Evolutionary conservation across 2,797 vertebrate genomes (phyloP).

Genomic region (Peromyscus melanophrys): DNA sequence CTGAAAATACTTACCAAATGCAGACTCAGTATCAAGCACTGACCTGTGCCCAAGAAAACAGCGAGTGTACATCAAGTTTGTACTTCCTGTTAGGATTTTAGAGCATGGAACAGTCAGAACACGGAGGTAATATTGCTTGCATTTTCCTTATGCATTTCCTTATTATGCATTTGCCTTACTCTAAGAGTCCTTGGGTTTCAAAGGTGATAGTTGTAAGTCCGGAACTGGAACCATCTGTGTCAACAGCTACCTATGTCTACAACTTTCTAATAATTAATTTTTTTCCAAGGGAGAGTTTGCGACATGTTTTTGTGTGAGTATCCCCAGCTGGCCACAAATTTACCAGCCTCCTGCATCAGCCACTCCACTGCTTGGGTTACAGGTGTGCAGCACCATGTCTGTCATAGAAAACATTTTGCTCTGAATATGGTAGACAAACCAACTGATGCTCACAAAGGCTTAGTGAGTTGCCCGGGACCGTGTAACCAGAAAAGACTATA

Average conservation of each 20-base stretch:
- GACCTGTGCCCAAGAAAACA: background rate
- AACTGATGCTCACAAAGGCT: background rate
- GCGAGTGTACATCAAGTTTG: background rate
- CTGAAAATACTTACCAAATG: background rate
- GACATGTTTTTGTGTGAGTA: background rate
- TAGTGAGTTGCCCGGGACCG: background rate
- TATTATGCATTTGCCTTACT: background rate
- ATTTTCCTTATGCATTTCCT: background rate
- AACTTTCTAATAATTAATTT: background rate
- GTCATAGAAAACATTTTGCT: background rate
- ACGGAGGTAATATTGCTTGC: background rate
- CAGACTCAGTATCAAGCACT: background rate
- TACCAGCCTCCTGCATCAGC: background rate
- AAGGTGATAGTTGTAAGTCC: background rate
- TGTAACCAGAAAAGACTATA: background rate
- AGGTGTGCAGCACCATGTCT: background rate
- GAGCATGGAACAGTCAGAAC: background rate
- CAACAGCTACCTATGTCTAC: background rate
- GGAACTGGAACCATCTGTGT: background rate
- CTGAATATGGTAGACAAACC: background rate
- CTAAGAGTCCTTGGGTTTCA: background rate
- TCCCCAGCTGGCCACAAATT: background rate
- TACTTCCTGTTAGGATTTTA: conserved; percentile 61
- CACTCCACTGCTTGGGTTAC: background rate
- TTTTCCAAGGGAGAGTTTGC: background rate